A percentile compares a stretch with the other conserved stretches of the same genome.
phyloP scores from a whole-genome alignment of 2,797 vertebrate species.

The Ctenosaura bakeri region DNA sequence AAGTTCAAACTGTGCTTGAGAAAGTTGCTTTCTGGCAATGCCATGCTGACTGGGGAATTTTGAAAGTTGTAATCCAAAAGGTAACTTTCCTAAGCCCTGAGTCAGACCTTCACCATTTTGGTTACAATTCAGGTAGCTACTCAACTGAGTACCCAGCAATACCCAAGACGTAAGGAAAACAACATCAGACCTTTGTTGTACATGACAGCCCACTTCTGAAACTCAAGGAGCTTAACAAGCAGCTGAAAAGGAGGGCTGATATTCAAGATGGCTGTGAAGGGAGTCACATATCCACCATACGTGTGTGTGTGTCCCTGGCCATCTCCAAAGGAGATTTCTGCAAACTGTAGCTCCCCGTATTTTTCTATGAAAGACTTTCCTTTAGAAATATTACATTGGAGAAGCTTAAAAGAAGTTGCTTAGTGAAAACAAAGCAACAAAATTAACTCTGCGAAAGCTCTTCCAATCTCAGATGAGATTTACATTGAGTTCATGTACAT shows the following conservation, averaged over 20 bases:
- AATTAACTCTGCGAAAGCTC: conserved; percentile 37
- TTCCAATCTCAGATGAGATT: conserved; percentile 37
- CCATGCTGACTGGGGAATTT: too few relatives aligned
- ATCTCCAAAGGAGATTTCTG: neutral
- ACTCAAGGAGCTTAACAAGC: neutral
- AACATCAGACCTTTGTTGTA: neutral
- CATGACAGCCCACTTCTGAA: neutral
- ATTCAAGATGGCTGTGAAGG: neutral
- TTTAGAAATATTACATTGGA: conserved; percentile 36
- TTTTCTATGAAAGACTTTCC: conserved; percentile 39
- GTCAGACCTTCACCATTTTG: conserved; percentile 4
- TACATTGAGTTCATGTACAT: conserved; percentile 17
- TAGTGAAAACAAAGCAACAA: conserved; percentile 18
- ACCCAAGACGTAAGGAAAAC: neutral
- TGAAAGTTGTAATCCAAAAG: too few relatives aligned
- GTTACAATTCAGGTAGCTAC: neutral
- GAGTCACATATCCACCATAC: neutral
- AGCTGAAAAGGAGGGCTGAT: conserved; percentile 4
- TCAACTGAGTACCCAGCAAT: neutral
- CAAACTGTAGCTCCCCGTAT: conserved; percentile 1
- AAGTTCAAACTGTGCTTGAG: neutral
- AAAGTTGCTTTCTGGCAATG: too few relatives aligned
- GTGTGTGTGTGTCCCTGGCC: neutral
- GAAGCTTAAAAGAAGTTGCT: conserved; percentile 35
- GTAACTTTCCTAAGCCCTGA: too few relatives aligned